Evolutionary conservation across 1,140 invertebrate genomes (phyloP), one percentile per base, ranked within the genome.

Genomic region (Venturia canescens): DNA sequence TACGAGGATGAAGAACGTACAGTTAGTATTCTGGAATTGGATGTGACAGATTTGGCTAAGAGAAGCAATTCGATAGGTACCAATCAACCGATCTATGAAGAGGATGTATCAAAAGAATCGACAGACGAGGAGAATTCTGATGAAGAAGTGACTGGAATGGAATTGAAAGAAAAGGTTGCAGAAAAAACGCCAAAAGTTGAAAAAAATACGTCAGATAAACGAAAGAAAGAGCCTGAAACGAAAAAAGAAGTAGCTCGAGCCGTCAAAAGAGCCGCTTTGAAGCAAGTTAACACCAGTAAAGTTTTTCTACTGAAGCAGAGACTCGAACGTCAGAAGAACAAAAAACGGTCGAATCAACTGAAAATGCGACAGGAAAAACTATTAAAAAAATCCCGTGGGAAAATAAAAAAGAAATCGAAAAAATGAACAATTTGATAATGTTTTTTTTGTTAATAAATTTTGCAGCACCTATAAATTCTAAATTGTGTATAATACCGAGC

Each of bases 1-100:
- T 95, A 94, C 84, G 95, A 96, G 89, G 93, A 95, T 84, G 94
- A 95, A n/a, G 94, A 95, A 86, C 95, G 96, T 7, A 95, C 94
- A 84, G 95, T 96, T 6, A 96, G 95, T 91, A 94, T 96, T 77
- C 92, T 95, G 0, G 95, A 96, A 87, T 88, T 96, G 16, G 94
- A 94, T 34, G 91, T 94, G 66, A 93, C 94, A 69, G 94, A 94
- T 48, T 90, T 96, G 70, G 93, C 94, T 11, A 93, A 94, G 77
- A 92, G 93, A 85, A 93, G 94, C 82, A 94, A 94, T 86, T 94
- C 95, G 89, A 95, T 96, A 80, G 95, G 95, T 11, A 92, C 93
- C 67, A 96, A 96, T 87, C 92, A 89, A 87, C 93, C 93, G 23
- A 90, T 88, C 80, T 90, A 90, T 72, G 90, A 91, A 83, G 88